phyloP scores from a whole-genome alignment of 2,888 invertebrate species.

The Drosophila melanosoma region DNA sequence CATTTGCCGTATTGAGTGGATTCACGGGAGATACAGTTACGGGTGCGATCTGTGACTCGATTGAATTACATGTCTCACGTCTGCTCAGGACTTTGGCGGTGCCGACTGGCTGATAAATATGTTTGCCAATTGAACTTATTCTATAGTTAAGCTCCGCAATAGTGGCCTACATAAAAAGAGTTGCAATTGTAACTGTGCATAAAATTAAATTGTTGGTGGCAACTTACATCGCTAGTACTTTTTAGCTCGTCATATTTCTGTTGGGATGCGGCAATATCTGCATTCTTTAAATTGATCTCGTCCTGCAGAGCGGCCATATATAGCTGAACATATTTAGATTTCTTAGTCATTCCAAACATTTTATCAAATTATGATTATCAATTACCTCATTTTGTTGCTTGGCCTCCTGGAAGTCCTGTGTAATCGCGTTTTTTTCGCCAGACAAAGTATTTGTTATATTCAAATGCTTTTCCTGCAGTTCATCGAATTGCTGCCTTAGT shows the following conservation, averaged over 20 bases:
- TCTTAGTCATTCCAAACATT: neutral
- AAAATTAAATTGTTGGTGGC: neutral
- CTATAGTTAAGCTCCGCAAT: conserved; percentile 22
- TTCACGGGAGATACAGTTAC: no score
- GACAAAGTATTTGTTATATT: neutral
- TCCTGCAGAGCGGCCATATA: neutral
- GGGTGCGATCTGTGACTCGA: no score
- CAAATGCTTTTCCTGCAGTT: neutral
- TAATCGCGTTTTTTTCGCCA: neutral
- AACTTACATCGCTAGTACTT: conserved; percentile 8
- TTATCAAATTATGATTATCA: neutral
- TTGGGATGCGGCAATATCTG: neutral
- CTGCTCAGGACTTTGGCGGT: neutral
- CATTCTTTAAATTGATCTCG: conserved; percentile 11
- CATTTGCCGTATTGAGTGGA: no score
- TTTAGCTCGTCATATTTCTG: conserved; percentile 2
- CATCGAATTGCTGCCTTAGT: neutral
- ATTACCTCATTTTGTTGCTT: conserved; percentile 23
- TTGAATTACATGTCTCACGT: neutral
- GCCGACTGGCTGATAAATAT: conserved; percentile 20
- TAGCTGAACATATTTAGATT: conserved; percentile 11
- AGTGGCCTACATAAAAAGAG: neutral
- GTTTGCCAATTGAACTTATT: conserved; percentile 30
- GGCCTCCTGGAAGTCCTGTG: neutral
- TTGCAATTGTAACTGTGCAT: neutral